phyloP scores from a whole-genome alignment of 2,113 vertebrate species.

The Cichladusa arquata region DNA sequence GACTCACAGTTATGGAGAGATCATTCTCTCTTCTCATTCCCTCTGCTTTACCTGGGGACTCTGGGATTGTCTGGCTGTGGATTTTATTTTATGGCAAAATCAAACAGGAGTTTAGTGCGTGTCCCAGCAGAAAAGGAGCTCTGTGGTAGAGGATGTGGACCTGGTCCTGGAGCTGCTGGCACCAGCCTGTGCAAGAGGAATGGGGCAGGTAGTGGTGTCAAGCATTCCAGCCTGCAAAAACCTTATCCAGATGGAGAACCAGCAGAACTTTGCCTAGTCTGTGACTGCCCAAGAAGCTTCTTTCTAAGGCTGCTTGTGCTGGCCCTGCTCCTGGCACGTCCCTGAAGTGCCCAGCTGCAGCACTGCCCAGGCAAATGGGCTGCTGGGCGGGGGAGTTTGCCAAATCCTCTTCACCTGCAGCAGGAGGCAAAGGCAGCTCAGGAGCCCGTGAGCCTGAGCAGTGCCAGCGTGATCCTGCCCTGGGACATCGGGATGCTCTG shows the following conservation, averaged over 20 bases:
- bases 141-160: neutral
- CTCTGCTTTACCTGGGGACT: accelerated
- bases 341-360: neutral
- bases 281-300: neutral
- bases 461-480: neutral
- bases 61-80: neutral
- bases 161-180: neutral
- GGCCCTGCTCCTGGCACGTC: too few species aligned
- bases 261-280: neutral
- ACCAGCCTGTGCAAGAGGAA: neutral
- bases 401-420: neutral
- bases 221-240: neutral
- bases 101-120: accelerated
- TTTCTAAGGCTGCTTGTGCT: too few species aligned
- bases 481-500: neutral
- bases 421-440: neutral
- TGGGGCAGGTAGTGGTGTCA: accelerated
- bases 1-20: neutral
- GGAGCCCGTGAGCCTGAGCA: neutral
- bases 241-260: neutral
- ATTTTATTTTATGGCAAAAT: neutral
- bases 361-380: neutral
- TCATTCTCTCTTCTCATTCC: accelerated
- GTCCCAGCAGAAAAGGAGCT: neutral
- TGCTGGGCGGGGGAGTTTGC: neutral